phyloP scores from a whole-genome alignment of 2,888 invertebrate genomes.

The Drosophila mercatorum region DNA sequence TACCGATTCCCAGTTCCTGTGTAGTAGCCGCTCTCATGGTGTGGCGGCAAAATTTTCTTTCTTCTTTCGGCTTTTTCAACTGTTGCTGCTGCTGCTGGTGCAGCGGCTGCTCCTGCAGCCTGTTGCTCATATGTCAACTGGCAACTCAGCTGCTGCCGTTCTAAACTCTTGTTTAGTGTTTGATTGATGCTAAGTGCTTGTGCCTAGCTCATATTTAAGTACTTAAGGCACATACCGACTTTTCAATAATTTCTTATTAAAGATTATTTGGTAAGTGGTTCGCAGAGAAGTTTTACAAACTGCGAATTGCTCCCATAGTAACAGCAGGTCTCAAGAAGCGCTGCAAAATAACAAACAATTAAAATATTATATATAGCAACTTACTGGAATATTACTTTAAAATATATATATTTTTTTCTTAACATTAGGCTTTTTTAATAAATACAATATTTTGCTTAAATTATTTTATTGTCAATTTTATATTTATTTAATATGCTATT shows the following conservation, averaged over 20 bases:
- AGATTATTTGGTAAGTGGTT: constrained; percentile 3
- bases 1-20: constrained; percentile 45
- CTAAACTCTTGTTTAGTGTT: constrained; percentile 78
- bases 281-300: background rate
- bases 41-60: constrained; percentile 76
- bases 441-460: too few species aligned
- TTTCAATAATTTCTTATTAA: constrained; percentile 46
- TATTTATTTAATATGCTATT: too few species aligned
- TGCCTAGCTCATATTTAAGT: constrained; percentile 45
- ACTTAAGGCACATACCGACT: constrained; percentile 29
- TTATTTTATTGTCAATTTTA: too few species aligned
- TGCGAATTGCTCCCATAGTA: background rate
- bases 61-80: constrained; percentile 52
- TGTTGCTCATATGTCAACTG: constrained; percentile 81
- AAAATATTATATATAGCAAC: background rate
- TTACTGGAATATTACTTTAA: too few species aligned
- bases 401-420: too few species aligned
- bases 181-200: constrained; percentile 82
- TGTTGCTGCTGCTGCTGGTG: constrained; percentile 30
- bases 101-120: constrained; percentile 28
- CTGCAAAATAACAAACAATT: background rate
- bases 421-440: too few species aligned
- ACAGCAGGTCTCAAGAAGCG: background rate
- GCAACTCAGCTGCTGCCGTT: constrained; percentile 62
- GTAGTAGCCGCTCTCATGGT: constrained; percentile 72